These are phyloP conservation scores for Microctonus aethiopoides DNA, from an alignment of 2,888 invertebrate species.

Conservation along the genomic window DNA sequence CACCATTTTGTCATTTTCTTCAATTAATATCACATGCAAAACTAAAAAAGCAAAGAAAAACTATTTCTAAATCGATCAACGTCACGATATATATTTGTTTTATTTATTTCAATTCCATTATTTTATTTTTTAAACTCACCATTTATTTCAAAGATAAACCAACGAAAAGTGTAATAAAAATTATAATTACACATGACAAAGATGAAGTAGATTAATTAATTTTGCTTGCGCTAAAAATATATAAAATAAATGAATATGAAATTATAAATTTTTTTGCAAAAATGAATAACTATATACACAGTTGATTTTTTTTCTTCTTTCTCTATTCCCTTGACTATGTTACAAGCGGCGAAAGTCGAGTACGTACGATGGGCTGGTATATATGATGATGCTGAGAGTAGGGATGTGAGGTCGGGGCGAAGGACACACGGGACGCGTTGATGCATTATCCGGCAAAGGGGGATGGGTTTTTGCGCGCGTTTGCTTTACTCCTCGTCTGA, in stretches of 20 bases:
- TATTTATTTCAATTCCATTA: not conserved
- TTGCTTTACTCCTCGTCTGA: not conserved
- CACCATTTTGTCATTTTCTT: not conserved
- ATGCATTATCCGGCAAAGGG: not conserved
- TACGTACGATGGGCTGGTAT: too few relatives aligned
- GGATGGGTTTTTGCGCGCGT: not conserved
- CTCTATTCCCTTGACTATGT: too few relatives aligned
- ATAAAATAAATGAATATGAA: too few relatives aligned
- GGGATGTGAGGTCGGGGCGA: not conserved
- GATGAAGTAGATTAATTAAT: not conserved
- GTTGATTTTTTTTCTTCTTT: too few relatives aligned
- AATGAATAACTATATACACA: too few relatives aligned
- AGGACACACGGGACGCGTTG: not conserved
- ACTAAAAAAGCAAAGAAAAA: too few relatives aligned
- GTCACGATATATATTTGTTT: slow-evolving; percentile 5
- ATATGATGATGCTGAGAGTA: too few relatives aligned
- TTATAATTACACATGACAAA: not conserved
- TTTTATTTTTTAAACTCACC: not conserved
- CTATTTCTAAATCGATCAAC: slow-evolving; percentile 11
- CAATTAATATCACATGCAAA: slow-evolving; percentile 8
- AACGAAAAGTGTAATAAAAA: not conserved
- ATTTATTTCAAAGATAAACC: not conserved
- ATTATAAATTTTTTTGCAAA: too few relatives aligned
- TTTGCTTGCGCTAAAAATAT: not conserved
- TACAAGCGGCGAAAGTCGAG: too few relatives aligned